Evolutionary conservation across 1,140 invertebrate genomes (phyloP).

Genomic region (Portunus trituberculatus): DNA sequence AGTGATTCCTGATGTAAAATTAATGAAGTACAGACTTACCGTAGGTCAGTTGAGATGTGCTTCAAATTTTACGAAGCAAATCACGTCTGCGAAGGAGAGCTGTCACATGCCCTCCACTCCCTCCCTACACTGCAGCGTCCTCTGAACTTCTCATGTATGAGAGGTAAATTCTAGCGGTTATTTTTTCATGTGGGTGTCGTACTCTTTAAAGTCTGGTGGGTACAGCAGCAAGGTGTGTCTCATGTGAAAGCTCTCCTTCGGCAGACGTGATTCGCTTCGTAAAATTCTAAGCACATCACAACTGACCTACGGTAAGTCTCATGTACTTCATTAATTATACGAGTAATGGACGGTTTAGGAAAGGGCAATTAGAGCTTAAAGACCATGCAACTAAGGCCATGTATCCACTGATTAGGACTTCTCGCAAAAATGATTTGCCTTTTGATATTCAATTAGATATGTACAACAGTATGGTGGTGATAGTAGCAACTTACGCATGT

Average conservation of each 20-base stretch:
- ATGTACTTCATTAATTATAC: no score
- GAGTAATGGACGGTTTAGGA: slow-evolving; percentile 27
- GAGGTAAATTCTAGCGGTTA: no score
- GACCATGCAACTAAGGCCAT: neutral
- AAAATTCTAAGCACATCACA: neutral
- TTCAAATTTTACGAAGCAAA: neutral
- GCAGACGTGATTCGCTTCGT: slow-evolving; percentile 46
- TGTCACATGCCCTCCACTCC: slow-evolving; percentile 40
- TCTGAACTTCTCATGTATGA: neutral
- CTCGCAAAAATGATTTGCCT: slow-evolving; percentile 15
- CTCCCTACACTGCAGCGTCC: neutral
- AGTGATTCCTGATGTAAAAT: neutral
- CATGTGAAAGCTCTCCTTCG: slow-evolving; percentile 49
- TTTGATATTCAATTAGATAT: slow-evolving; percentile 34
- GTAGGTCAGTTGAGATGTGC: no score
- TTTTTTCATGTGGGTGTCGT: slow-evolving; percentile 39
- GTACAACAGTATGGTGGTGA: slow-evolving; percentile 36
- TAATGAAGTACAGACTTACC: no score
- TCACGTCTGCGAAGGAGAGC: neutral
- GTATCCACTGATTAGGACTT: neutral
- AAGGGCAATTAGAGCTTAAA: neutral
- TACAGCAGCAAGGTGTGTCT: neutral
- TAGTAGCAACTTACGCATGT: neutral
- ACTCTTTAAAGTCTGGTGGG: slow-evolving; percentile 54
- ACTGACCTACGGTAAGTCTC: no score